Base-by-base conservation (phyloP, 2,113 vertebrate genomes). In the Aegotheles bennettii region DNA sequence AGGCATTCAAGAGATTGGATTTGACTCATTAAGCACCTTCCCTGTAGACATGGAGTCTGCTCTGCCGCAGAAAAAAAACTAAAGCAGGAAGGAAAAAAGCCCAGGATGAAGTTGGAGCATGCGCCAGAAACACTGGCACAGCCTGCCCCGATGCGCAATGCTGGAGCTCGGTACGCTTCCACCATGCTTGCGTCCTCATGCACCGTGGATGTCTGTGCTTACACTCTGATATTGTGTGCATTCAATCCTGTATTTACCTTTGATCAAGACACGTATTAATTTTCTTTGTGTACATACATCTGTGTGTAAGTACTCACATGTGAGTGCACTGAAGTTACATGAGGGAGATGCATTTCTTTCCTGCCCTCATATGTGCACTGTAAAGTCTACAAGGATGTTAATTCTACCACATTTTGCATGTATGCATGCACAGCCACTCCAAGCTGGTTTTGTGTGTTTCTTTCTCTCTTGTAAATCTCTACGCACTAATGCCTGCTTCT, bases 1-100 rank as follows among this genome's bases (percentile, higher is more conserved):
- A 98, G 96, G 87, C 92, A 50, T 97, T 95, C 1, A 13, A 92
- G 91, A 98, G 96, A 96, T 73, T 95, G 96, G 84, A 94, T 61
- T 95, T 77, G 78, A 96, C 91, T 97, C 96, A 95, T 96, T 96
- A 97, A 95, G 88, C 88, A 92, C 42, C 69, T 75, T 96, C 93
- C 90, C 90, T 86, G 67, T 91, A 96, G 95, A 92, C 63, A 78
- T 74, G 73, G 75, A 91, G 87, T 93, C 91, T 89, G 87, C 33
- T 70, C 9, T 90, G 87, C 87, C 2, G 38, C 89, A 93, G 40
- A 47, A 90, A 76, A 82, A 70, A 75, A 83, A 16, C 21, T 56
- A 17, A 93, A 91, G 47, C 54, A 45, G 75, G 68, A 76, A 78
- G 47, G 57, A 60, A 50, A 76, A 88, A 94, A 91, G 67, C 42